Percentiles rank a stretch among this genome's conserved stretches.
Evolutionary conservation across 2,888 invertebrate species (phyloP).

Genomic region (Theretra japonica): DNA sequence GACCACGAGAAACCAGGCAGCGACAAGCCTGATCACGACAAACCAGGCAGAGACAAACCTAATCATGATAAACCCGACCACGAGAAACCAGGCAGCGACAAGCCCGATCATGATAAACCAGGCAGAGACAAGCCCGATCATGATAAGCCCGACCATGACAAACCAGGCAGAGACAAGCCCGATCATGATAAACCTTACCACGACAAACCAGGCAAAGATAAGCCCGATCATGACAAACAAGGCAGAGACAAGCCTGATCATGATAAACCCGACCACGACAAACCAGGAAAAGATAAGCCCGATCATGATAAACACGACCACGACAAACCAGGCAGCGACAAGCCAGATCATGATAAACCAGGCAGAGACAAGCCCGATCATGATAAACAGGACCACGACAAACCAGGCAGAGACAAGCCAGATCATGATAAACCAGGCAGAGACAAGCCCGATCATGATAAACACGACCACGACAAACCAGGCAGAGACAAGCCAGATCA

Average conservation of each 20-base stretch:
- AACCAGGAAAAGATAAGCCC: background rate
- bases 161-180: background rate
- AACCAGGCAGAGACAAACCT: background rate
- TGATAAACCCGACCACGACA: background rate
- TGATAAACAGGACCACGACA: background rate
- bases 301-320: background rate
- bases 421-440: background rate
- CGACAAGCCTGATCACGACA: background rate
- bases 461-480: background rate
- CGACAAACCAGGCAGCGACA: background rate
- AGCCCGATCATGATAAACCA: background rate
- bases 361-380: background rate
- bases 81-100: background rate
- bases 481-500: background rate
- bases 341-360: background rate
- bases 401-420: background rate
- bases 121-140: no score
- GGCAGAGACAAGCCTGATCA: background rate
- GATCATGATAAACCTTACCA: no score
- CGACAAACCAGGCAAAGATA: background rate
- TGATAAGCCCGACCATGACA: background rate
- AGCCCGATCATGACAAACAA: background rate
- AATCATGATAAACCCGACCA: background rate
- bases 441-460: background rate
- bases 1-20: background rate